Conservation (phyloP, 2,113 vertebrate species). For the Heloderma charlesbogerti region DNA sequence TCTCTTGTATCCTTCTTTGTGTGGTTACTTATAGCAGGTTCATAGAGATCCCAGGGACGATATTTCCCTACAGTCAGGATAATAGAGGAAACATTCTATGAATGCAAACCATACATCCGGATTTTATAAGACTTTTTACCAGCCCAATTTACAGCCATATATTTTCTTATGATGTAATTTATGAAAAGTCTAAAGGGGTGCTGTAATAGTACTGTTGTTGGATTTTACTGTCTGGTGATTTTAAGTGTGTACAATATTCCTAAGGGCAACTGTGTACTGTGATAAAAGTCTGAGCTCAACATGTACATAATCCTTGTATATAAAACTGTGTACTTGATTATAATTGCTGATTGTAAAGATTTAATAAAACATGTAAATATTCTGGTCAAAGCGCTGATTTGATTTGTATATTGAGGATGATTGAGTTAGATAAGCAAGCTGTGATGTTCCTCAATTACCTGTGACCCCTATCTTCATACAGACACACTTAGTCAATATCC, state of each 20-base stretch:
- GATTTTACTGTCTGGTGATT: slow-evolving; percentile 76
- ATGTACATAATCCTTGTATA: slow-evolving; percentile 86
- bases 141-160: slow-evolving; percentile 82
- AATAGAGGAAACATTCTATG: slow-evolving; percentile 79
- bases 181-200: slow-evolving; percentile 78
- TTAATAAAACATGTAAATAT: slow-evolving; percentile 89
- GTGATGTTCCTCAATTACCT: not conserved
- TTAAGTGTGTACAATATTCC: slow-evolving; percentile 76
- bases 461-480: not conserved
- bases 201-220: slow-evolving; percentile 77
- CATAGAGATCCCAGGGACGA: not conserved
- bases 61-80: slow-evolving; percentile 63
- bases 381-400: slow-evolving; percentile 57
- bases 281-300: slow-evolving; percentile 84
- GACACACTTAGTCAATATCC: not conserved
- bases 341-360: slow-evolving; percentile 87
- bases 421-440: not conserved
- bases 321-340: slow-evolving; percentile 86
- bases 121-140: slow-evolving; percentile 81
- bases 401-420: not conserved
- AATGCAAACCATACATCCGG: slow-evolving; percentile 81
- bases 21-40: not conserved
- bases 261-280: slow-evolving; percentile 82
- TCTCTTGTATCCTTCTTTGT: not conserved
- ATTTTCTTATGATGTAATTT: slow-evolving; percentile 84